These are phyloP conservation scores for Hippocampus abdominalis DNA, from an alignment of 2,113 vertebrate species.

Conservation along the genomic window DNA sequence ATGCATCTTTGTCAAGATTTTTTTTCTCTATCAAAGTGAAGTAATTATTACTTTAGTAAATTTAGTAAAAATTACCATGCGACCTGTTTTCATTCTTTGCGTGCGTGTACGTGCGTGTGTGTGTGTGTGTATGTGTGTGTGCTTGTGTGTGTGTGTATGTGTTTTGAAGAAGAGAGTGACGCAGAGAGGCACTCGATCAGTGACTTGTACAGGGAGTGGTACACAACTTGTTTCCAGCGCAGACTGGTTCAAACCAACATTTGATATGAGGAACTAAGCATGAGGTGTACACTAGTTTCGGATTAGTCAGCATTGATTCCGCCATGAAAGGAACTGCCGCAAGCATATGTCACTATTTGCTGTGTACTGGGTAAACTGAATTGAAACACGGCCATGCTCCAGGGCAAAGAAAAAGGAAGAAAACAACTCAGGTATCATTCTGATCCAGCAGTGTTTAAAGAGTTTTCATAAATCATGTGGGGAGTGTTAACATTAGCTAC, in stretches of 20 bases:
- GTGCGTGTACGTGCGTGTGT: too few species aligned
- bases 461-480: background rate
- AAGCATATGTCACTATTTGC: background rate
- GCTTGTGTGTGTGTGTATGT: too few species aligned
- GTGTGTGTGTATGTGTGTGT: too few species aligned
- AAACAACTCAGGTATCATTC: background rate
- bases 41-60: too few species aligned
- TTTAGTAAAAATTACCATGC: conserved; percentile 3
- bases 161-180: background rate
- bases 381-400: background rate
- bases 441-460: background rate
- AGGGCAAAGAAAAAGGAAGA: background rate
- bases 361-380: background rate
- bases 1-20: background rate
- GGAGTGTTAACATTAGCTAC: background rate
- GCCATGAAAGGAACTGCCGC: conserved; percentile 15
- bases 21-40: conserved; percentile 5
- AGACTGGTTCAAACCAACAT: conserved; percentile 55
- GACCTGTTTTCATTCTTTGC: background rate
- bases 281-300: conserved; percentile 34
- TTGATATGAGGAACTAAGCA: conserved; percentile 52
- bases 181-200: conserved; percentile 14
- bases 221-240: conserved; percentile 40
- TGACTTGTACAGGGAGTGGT: conserved; percentile 42
- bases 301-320: conserved; percentile 45